Conservation (phyloP, 1,140 invertebrate genomes). For the Diachasma alloeum region DNA sequence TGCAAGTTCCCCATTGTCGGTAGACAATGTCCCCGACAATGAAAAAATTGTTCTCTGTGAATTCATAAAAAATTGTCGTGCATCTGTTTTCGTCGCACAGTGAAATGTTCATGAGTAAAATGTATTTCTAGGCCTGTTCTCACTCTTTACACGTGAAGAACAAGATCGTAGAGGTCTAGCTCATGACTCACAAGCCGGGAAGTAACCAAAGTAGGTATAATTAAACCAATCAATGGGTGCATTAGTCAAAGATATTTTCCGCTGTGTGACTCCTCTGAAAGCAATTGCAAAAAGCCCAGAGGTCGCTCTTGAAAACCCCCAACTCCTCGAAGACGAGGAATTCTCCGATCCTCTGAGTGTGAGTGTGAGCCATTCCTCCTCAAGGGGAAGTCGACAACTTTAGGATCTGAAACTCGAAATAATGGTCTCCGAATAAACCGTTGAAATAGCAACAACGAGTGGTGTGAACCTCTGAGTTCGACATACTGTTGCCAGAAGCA, state of each 20-base stretch:
- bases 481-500: not conserved
- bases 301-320: too few relatives aligned
- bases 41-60: too few relatives aligned
- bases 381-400: too few relatives aligned
- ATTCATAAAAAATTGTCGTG: too few relatives aligned
- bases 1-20: too few relatives aligned
- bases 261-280: not conserved
- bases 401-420: too few relatives aligned
- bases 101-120: not conserved
- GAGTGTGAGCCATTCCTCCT: too few relatives aligned
- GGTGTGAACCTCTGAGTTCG: not conserved
- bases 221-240: not conserved
- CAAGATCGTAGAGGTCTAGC: not conserved
- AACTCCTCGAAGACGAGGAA: too few relatives aligned
- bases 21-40: too few relatives aligned
- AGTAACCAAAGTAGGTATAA: slow-evolving; percentile 9
- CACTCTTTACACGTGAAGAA: not conserved
- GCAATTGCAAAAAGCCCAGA: not conserved
- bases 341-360: too few relatives aligned
- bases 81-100: not conserved
- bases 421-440: too few relatives aligned
- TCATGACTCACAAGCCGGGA: not conserved
- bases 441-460: not conserved
- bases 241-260: not conserved
- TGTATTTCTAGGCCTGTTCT: not conserved